phyloP scores from a whole-genome alignment of 2,797 vertebrate species.

The Pyrocephalus nanus region DNA sequence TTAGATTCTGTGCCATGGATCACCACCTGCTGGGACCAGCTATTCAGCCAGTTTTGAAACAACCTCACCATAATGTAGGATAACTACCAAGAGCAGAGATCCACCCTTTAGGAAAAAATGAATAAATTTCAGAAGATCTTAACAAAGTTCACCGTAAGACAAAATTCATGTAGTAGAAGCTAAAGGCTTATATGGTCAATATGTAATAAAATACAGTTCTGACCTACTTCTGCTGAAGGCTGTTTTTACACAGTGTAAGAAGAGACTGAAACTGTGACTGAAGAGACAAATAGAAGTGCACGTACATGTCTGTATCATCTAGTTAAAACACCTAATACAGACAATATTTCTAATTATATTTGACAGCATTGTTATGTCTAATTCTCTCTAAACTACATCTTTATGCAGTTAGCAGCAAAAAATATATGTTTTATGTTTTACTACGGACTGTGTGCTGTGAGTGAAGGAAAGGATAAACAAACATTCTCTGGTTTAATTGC shows the following conservation, averaged over 20 bases:
- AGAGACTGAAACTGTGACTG: background rate
- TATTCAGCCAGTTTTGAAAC: background rate
- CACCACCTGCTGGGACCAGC: rapidly evolving
- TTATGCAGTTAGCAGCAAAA: background rate
- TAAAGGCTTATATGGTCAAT: background rate
- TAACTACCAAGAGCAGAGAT: background rate
- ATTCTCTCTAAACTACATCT: background rate
- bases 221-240: background rate
- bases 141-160: background rate
- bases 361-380: background rate
- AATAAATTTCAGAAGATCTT: background rate
- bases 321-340: background rate
- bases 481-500: background rate
- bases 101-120: background rate
- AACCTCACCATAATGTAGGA: background rate
- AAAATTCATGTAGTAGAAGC: background rate
- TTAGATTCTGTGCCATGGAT: background rate
- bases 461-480: background rate
- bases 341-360: background rate
- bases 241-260: background rate
- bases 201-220: background rate
- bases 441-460: background rate
- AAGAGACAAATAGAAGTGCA: background rate
- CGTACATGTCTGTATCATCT: background rate
- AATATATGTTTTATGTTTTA: background rate